phyloP scores from a whole-genome alignment of 2,797 vertebrate genomes.

The Arrhamphus sclerolepis region DNA sequence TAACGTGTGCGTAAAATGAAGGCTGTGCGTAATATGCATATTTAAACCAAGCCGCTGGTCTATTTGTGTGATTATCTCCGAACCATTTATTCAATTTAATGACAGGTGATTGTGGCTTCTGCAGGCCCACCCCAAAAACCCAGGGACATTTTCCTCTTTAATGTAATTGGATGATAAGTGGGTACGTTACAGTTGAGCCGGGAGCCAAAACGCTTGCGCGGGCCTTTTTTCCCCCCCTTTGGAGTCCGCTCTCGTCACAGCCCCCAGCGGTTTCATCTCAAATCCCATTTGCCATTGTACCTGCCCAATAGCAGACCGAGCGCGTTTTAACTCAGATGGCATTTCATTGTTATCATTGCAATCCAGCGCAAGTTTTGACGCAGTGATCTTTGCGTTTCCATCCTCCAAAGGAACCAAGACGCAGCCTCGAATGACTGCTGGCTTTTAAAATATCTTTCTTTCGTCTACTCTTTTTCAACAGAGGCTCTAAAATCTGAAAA shows the following conservation, averaged over 20 bases:
- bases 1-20: slow-evolving; percentile 45
- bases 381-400: slow-evolving; percentile 66
- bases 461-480: slow-evolving; percentile 6
- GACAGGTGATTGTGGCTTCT: slow-evolving; percentile 56
- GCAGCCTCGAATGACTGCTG: slow-evolving; percentile 12
- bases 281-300: slow-evolving; percentile 88
- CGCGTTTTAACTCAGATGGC: slow-evolving; percentile 86
- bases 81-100: slow-evolving; percentile 62
- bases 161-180: slow-evolving; percentile 91
- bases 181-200: slow-evolving; percentile 76
- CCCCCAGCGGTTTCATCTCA: slow-evolving; percentile 76
- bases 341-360: slow-evolving; percentile 88
- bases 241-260: slow-evolving; percentile 63
- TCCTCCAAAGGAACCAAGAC: slow-evolving; percentile 22
- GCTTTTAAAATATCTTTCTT: neutral
- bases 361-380: slow-evolving; percentile 82
- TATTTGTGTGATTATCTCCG: slow-evolving; percentile 35
- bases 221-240: slow-evolving; percentile 68
- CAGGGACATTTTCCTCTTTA: slow-evolving; percentile 57
- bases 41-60: neutral
- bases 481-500: neutral
- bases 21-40: slow-evolving; percentile 27
- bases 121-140: slow-evolving; percentile 39
- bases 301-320: slow-evolving; percentile 86
- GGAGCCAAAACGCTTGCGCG: slow-evolving; percentile 82